Evolutionary conservation across 1,140 invertebrate species (phyloP).

Genomic region (Apis cerana): DNA sequence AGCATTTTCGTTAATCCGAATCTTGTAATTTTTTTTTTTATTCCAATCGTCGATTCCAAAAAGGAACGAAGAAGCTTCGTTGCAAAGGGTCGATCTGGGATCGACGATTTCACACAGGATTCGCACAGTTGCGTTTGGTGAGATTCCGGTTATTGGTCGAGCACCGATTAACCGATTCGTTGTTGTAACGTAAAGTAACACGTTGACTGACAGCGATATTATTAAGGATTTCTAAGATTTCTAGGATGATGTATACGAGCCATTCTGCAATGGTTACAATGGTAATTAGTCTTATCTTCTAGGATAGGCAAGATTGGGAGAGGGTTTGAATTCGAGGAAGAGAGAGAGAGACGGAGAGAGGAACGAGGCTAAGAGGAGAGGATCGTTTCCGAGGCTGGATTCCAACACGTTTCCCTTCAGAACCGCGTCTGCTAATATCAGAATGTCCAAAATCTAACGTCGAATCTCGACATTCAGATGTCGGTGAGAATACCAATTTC

Average conservation of each 20-base stretch:
- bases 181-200: slow-evolving; percentile 33
- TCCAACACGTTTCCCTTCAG: slow-evolving; percentile 53
- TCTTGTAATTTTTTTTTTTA: too few species aligned
- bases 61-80: too few species aligned
- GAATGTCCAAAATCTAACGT: slow-evolving; percentile 66
- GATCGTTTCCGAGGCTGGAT: slow-evolving; percentile 60
- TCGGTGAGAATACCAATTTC: slow-evolving; percentile 57
- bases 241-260: slow-evolving; percentile 62
- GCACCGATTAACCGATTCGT: slow-evolving; percentile 63
- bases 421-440: slow-evolving; percentile 60
- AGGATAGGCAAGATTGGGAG: slow-evolving; percentile 70
- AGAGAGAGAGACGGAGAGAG: slow-evolving; percentile 29
- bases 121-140: background rate
- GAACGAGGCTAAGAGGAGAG: slow-evolving; percentile 6
- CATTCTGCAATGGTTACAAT: slow-evolving; percentile 72
- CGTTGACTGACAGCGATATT: slow-evolving; percentile 70
- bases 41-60: too few species aligned
- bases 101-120: too few species aligned
- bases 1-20: too few species aligned
- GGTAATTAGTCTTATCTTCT: slow-evolving; percentile 76
- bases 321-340: slow-evolving; percentile 36
- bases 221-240: slow-evolving; percentile 69
- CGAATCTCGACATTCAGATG: slow-evolving; percentile 56
- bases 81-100: too few species aligned
- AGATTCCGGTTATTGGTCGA: slow-evolving; percentile 47